A percentile compares a stretch with the other conserved stretches of the same genome.
phyloP scores from a whole-genome alignment of 2,797 vertebrate genomes.

The Ctenopoma kingsleyae region DNA sequence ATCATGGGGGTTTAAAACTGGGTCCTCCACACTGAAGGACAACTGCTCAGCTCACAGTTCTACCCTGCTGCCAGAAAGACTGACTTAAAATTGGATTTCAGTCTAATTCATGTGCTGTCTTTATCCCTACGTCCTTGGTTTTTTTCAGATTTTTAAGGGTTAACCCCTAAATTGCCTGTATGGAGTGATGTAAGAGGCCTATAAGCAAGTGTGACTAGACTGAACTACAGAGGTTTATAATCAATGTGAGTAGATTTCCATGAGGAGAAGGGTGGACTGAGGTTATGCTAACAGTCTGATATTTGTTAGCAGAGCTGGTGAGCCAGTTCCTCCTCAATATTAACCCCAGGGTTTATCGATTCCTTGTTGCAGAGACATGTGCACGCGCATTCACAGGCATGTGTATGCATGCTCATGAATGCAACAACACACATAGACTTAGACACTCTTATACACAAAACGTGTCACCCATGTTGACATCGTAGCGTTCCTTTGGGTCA shows the following conservation, averaged over 20 bases:
- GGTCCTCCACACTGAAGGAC: conserved; percentile 48
- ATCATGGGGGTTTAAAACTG: conserved; percentile 21
- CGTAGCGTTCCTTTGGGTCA: conserved; percentile 63
- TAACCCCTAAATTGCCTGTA: conserved; percentile 46
- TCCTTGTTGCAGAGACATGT: conserved; percentile 37
- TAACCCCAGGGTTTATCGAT: conserved; percentile 78
- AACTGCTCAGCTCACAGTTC: conserved; percentile 42
- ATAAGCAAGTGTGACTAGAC: conserved; percentile 59
- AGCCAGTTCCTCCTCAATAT: conserved; percentile 76
- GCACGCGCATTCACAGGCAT: conserved; percentile 8
- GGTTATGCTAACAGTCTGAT: conserved; percentile 80
- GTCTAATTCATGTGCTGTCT: conserved; percentile 54
- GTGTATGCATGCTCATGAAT: not conserved
- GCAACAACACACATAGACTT: conserved; percentile 13
- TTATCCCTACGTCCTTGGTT: conserved; percentile 54
- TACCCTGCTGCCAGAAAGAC: conserved; percentile 34
- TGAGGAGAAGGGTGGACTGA: conserved; percentile 60
- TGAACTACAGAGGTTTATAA: conserved; percentile 63
- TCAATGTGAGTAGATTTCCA: conserved; percentile 77
- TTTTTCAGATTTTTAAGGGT: conserved; percentile 64
- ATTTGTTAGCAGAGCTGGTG: conserved; percentile 76
- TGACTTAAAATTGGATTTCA: conserved; percentile 56
- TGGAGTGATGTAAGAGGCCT: conserved; percentile 30
- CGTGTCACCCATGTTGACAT: conserved; percentile 51
- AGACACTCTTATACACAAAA: conserved; percentile 21